Conservation (phyloP, 2,113 vertebrate species). For the Anolis carolinensis region DNA sequence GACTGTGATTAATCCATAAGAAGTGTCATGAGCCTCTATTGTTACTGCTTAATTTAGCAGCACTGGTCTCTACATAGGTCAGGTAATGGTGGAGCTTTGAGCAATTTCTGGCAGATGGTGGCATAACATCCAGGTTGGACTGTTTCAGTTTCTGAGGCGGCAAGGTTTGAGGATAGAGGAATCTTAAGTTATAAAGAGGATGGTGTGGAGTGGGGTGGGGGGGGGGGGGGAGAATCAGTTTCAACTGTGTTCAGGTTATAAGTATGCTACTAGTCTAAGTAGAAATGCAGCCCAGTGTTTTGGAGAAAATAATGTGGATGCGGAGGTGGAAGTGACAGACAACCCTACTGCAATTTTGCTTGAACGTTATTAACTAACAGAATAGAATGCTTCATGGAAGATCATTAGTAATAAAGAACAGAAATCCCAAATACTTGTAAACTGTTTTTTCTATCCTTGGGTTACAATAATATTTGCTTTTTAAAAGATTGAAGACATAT, state of each 20-base stretch:
- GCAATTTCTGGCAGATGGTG: conserved; percentile 18
- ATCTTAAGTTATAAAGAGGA: background rate
- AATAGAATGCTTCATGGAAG: background rate
- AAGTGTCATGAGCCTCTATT: conserved; percentile 46
- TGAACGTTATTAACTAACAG: background rate
- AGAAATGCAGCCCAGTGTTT: background rate
- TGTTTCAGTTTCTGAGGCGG: background rate
- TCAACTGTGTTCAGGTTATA: background rate
- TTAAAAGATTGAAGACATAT: too few species aligned
- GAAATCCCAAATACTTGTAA: background rate
- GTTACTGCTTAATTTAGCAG: conserved; percentile 53
- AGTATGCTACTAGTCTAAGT: background rate
- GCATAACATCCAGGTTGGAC: conserved; percentile 20
- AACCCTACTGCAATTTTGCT: background rate
- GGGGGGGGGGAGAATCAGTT: background rate
- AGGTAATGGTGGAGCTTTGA: conserved; percentile 11
- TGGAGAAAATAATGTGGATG: background rate
- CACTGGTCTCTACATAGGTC: conserved; percentile 12
- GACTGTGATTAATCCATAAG: conserved; percentile 42
- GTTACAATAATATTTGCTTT: too few species aligned
- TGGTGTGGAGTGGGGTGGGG: too few species aligned
- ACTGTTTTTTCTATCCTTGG: too few species aligned
- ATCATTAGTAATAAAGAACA: background rate
- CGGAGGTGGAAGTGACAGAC: background rate
- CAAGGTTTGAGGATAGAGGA: background rate